phyloP scores from a whole-genome alignment of 1,140 invertebrate genomes.

The Bicyclus anynana region DNA sequence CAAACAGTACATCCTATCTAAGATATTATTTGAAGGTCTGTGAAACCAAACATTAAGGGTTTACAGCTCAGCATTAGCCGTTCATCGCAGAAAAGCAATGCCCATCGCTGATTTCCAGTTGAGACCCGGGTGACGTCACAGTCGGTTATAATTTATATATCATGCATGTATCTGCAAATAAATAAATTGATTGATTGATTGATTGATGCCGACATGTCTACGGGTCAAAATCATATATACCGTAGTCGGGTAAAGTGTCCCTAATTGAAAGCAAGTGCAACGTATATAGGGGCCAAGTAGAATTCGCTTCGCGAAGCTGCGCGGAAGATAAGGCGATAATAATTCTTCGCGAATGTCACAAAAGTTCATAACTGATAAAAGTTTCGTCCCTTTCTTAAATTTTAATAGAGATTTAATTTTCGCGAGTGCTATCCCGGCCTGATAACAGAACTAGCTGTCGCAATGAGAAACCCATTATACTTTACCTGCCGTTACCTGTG shows the following conservation, averaged over 20 bases:
- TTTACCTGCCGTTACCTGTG: neutral
- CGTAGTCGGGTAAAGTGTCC: slow-evolving; percentile 40
- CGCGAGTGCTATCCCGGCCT: slow-evolving; percentile 16
- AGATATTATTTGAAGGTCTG: no score
- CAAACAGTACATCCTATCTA: no score
- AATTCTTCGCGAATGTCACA: slow-evolving; percentile 69
- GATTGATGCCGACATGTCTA: no score
- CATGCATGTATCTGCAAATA: no score
- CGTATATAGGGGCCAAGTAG: slow-evolving; percentile 49
- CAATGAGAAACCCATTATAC: slow-evolving; percentile 13
- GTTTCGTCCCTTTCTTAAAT: slow-evolving; percentile 69
- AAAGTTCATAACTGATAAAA: slow-evolving; percentile 75
- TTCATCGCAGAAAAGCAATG: no score
- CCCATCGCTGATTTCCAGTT: no score
- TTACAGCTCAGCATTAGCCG: no score
- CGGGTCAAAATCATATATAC: no score
- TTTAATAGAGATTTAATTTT: slow-evolving; percentile 73
- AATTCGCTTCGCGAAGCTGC: slow-evolving; percentile 49
- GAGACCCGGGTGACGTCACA: no score
- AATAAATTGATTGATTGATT: no score
- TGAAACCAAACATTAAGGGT: no score
- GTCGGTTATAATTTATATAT: no score
- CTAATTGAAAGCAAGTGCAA: slow-evolving; percentile 64
- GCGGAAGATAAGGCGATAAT: slow-evolving; percentile 66
- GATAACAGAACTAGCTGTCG: slow-evolving; percentile 35